These are phyloP conservation scores for Peromyscus aztecus DNA, from an alignment of 2,797 vertebrate species.

Conservation along the genomic window DNA sequence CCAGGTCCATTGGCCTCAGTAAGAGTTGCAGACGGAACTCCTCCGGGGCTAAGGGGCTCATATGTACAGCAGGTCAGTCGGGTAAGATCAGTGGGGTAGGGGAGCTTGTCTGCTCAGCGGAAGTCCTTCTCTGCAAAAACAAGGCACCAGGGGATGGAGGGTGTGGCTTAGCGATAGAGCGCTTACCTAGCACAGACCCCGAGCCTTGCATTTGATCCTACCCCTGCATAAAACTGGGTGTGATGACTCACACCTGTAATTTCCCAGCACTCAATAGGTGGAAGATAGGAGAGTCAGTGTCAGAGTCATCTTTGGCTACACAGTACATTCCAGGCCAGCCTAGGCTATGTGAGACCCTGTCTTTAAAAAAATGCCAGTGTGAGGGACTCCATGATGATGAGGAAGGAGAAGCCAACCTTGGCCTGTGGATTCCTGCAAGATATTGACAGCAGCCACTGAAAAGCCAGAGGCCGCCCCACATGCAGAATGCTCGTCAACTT, in stretches of 20 bases:
- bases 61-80: not conserved
- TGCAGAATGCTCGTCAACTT: not conserved
- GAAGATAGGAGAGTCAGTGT: not conserved
- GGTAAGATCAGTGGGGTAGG: fast-evolving
- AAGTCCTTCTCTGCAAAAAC: not conserved
- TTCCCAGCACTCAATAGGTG: not conserved
- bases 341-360: not conserved
- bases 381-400: not conserved
- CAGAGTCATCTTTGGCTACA: not conserved
- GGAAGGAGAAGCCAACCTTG: not conserved
- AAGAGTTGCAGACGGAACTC: not conserved
- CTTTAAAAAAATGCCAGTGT: not conserved
- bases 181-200: not conserved
- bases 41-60: not conserved
- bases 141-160: not conserved
- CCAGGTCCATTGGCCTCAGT: not conserved
- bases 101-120: fast-evolving
- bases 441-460: fast-evolving
- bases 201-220: no score
- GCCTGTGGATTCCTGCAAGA: not conserved
- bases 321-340: not conserved
- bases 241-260: not conserved
- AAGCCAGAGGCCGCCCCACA: not conserved
- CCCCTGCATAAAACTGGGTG: not conserved
- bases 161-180: fast-evolving